Evolutionary conservation across 2,797 vertebrate genomes (phyloP), one percentile per base, ranked within the genome.

Genomic region (Malacoctenus gilli): DNA sequence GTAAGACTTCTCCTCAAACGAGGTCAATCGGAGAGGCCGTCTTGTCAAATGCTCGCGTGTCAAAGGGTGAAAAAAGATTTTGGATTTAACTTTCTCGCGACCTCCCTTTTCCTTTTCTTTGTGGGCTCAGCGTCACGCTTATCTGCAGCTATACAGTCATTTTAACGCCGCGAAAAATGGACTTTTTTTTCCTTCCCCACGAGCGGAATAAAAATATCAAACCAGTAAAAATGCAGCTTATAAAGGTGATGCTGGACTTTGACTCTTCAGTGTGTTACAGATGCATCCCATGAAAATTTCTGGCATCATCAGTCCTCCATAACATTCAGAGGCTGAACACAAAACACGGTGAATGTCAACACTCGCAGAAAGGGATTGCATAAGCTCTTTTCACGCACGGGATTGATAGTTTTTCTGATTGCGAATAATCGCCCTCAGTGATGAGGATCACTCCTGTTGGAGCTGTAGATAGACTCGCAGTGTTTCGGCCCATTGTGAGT

Each of bases 401-500:
- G n/a, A 1, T 25, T 59, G 22, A 55, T 32, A 35, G 19, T 59
- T 69, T 48, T 64, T 10, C 40, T 61, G 38, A 72, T 40, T 58
- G 55, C 41, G 28, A 43, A 32, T 51, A n/a, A 21, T 20, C 42
- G 62, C 65, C 68, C 73, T 77, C 43, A 20, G 46, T 2, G 21
- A 49, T 59, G 64, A 68, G 56, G 37, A 41, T 36, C 36, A 35
- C 32, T 43, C 40, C 59, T 69, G 44, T 59, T 25, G 8, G 21
- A 42, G 59, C 36, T 56, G 64, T 10, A 40, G 54, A 62, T 35
- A 63, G 50, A 76, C 61, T 56, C 48, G 40, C 35, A 36, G 37
- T 25, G 59, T 34, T 36, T 40, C 47, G 42, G 55, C 19, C 60
- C 37, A 68, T 80, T 85, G 77, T 80, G 43, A 42, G 38, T 56